phyloP scores from a whole-genome alignment of 2,797 vertebrate species.

The Dipus sagitta region DNA sequence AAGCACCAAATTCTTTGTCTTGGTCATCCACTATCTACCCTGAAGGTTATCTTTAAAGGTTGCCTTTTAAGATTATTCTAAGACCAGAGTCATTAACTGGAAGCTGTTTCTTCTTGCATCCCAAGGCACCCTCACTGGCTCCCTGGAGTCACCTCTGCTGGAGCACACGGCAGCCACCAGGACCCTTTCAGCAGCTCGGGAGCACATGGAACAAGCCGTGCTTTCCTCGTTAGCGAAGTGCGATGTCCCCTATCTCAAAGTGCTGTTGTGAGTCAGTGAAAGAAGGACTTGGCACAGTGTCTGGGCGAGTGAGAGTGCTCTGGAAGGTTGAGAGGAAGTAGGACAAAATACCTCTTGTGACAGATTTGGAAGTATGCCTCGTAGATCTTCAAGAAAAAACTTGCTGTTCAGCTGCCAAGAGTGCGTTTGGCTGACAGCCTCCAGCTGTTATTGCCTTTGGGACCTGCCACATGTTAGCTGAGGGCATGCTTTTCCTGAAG shows the following conservation, averaged over 20 bases:
- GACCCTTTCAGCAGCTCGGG: background rate
- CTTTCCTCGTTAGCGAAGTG: background rate
- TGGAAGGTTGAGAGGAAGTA: background rate
- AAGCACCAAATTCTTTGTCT: background rate
- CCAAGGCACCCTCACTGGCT: rapidly evolving
- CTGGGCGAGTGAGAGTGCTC: background rate
- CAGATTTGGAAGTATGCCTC: no score
- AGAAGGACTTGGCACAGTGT: no score
- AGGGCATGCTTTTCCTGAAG: background rate
- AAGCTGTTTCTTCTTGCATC: background rate
- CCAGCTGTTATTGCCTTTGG: background rate
- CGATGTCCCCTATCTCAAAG: background rate
- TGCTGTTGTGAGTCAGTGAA: background rate
- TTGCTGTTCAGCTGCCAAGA: background rate
- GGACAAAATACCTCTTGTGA: background rate
- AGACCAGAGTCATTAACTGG: background rate
- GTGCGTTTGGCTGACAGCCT: background rate
- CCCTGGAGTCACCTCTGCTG: background rate
- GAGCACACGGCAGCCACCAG: no score
- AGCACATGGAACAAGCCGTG: background rate
- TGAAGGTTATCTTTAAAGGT: background rate
- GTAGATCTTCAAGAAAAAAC: background rate
- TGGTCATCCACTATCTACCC: no score
- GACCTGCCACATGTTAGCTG: background rate
- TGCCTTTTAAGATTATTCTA: background rate